phyloP scores from a whole-genome alignment of 2,888 invertebrate genomes.

The Cosmorhoe ocellata region DNA sequence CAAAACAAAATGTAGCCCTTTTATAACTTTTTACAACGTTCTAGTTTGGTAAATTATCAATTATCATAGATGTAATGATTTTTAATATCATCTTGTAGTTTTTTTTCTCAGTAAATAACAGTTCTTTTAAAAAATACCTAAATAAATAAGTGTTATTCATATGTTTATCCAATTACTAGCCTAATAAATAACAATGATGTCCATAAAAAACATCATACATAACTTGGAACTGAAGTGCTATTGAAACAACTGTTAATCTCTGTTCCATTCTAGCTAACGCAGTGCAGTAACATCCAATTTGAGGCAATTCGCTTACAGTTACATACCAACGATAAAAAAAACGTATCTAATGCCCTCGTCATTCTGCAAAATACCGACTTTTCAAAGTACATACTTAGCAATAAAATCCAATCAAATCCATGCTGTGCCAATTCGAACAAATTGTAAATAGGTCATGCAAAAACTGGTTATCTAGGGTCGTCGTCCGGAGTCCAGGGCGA shows the following conservation, averaged over 20 bases:
- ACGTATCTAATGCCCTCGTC: constrained; percentile 2
- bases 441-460: constrained; percentile 27
- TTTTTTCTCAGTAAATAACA: no score
- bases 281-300: neutral
- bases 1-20: no score
- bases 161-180: no score
- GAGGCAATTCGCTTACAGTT: constrained; percentile 7
- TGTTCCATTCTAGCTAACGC: neutral
- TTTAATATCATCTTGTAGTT: no score
- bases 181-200: no score
- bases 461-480: constrained; percentile 21
- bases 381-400: neutral
- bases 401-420: constrained; percentile 1
- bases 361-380: neutral
- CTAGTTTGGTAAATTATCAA: no score
- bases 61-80: no score
- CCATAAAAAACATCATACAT: no score
- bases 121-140: no score
- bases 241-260: neutral
- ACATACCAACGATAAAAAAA: neutral
- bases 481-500: constrained; percentile 21
- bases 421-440: constrained; percentile 11
- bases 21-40: no score
- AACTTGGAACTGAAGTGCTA: no score
- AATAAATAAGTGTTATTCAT: no score